phyloP scores from a whole-genome alignment of 2,113 vertebrate species.

The Aldabrachelys gigantea region DNA sequence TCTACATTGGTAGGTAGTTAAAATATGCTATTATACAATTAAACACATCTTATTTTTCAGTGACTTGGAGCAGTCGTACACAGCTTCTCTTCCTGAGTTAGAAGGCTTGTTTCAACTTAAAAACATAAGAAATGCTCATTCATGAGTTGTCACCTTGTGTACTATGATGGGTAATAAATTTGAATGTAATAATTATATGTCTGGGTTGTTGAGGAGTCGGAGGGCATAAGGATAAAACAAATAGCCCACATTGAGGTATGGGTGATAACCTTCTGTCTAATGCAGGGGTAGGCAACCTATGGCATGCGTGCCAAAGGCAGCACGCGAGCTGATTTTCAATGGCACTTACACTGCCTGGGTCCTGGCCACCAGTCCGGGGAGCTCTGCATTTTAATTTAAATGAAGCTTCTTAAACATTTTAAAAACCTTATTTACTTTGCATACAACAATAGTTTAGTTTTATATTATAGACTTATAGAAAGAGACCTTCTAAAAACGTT shows the following conservation, averaged over 20 bases:
- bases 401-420: no score
- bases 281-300: no score
- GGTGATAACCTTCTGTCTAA: no score
- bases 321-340: no score
- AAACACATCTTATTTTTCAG: constrained; percentile 60
- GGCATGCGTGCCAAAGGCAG: no score
- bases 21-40: constrained; percentile 49
- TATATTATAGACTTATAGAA: no score
- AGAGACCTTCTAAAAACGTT: no score
- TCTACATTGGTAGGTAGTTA: not conserved
- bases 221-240: not conserved
- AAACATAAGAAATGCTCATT: constrained; percentile 66
- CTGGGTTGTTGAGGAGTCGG: constrained; percentile 21
- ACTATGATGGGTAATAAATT: constrained; percentile 60
- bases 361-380: no score
- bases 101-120: constrained; percentile 57
- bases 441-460: no score
- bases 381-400: no score
- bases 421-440: no score
- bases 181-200: not conserved
- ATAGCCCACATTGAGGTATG: not conserved
- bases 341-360: no score
- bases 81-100: constrained; percentile 55
- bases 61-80: constrained; percentile 46
- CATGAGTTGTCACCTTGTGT: constrained; percentile 57